Evolutionary conservation across 2,888 invertebrate genomes (phyloP).

Genomic region (Margaritifera margaritifera): DNA sequence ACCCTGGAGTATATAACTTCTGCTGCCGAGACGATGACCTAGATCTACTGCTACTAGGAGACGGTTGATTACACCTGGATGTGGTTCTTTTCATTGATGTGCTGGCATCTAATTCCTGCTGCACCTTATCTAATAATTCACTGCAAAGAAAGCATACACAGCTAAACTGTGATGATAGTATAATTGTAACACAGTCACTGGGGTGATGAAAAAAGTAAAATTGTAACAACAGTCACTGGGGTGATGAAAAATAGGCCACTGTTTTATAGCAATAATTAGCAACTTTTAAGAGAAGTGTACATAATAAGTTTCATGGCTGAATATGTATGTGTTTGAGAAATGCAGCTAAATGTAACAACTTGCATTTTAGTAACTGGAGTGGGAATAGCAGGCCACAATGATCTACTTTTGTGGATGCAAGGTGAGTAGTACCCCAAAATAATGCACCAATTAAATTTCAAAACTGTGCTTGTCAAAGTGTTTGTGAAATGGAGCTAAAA

Average conservation of each 20-base stretch:
- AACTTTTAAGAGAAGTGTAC: neutral
- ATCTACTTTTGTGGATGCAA: no score
- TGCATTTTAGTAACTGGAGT: no score
- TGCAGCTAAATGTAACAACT: neutral
- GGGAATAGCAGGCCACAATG: no score
- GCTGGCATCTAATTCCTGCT: constrained; percentile 58
- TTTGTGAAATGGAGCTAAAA: no score
- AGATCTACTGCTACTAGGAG: no score
- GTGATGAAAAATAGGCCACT: neutral
- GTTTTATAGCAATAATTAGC: neutral
- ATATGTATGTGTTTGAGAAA: neutral
- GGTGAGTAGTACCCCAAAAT: no score
- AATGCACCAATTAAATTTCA: no score
- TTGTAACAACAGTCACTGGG: neutral
- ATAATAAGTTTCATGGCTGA: neutral
- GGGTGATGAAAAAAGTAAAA: neutral
- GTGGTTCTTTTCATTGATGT: constrained; percentile 2
- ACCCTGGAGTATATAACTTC: no score
- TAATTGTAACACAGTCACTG: neutral
- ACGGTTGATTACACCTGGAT: no score
- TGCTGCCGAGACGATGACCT: no score
- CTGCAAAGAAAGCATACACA: constrained; percentile 40
- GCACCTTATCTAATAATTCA: constrained; percentile 70
- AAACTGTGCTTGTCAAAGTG: no score
- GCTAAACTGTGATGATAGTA: neutral